These are phyloP conservation scores for Notechis scutatus DNA, from an alignment of 2,113 vertebrate species.

Conservation along the genomic window DNA sequence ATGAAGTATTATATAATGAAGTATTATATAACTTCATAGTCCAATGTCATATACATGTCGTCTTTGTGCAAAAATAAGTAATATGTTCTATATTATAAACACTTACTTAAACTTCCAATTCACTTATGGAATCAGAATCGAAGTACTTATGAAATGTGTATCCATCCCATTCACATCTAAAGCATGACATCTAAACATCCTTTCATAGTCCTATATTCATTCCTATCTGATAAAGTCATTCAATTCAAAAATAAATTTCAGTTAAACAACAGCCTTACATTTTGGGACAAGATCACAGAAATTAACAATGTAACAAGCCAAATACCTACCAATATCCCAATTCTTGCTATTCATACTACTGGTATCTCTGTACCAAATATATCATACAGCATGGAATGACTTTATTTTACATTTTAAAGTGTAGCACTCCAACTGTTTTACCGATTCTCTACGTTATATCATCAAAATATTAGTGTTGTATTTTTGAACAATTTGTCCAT, in stretches of 20 bases:
- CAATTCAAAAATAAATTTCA: neutral
- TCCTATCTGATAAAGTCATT: neutral
- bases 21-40: neutral
- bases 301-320: neutral
- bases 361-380: too few species aligned
- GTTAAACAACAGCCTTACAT: neutral
- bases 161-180: neutral
- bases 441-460: neutral
- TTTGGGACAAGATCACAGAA: neutral
- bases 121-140: neutral
- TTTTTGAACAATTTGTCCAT: neutral
- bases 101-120: neutral
- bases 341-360: neutral
- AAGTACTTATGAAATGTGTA: neutral
- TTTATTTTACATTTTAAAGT: neutral
- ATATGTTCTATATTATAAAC: neutral
- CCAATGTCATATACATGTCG: neutral
- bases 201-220: neutral
- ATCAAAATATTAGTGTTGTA: neutral
- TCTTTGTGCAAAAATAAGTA: neutral
- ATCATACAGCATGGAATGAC: neutral
- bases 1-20: neutral
- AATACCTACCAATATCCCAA: neutral
- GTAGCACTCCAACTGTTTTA: neutral
- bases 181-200: neutral